Evolutionary conservation across 2,797 vertebrate species (phyloP).

Genomic region (Fistularia commersonii): DNA sequence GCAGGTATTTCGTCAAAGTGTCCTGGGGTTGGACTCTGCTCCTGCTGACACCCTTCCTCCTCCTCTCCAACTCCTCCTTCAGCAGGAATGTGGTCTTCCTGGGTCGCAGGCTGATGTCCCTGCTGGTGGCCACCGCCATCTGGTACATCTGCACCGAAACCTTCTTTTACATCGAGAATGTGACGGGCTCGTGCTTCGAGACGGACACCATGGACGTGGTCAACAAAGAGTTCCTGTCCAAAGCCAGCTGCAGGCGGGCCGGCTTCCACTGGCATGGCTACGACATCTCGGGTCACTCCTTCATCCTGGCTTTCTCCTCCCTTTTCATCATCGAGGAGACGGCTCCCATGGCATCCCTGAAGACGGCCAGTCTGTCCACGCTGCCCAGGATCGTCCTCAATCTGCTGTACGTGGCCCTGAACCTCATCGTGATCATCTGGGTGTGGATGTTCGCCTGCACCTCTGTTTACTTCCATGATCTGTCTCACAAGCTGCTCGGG

Average conservation of each 20-base stretch:
- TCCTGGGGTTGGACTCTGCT: slow-evolving; percentile 94
- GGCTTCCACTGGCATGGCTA: slow-evolving; percentile 84
- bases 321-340: slow-evolving; percentile 90
- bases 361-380: slow-evolving; percentile 34
- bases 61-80: slow-evolving; percentile 77
- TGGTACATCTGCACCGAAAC: slow-evolving; percentile 84
- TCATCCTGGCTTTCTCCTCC: slow-evolving; percentile 87
- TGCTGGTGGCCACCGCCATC: slow-evolving; percentile 82
- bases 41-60: slow-evolving; percentile 88
- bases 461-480: slow-evolving; percentile 88
- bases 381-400: slow-evolving; percentile 56
- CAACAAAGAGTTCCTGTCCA: slow-evolving; percentile 56
- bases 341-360: slow-evolving; percentile 75
- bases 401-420: slow-evolving; percentile 80
- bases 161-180: slow-evolving; percentile 84
- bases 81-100: slow-evolving; percentile 57
- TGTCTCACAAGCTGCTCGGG: slow-evolving; percentile 84
- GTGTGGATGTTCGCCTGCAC: slow-evolving; percentile 91
- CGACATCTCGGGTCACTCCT: slow-evolving; percentile 95
- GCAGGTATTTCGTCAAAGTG: slow-evolving; percentile 93
- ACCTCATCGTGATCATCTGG: slow-evolving; percentile 81
- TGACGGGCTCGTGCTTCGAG: slow-evolving; percentile 80
- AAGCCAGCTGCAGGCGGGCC: slow-evolving; percentile 74
- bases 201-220: slow-evolving; percentile 4
- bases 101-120: slow-evolving; percentile 72